These are phyloP conservation scores for Lordiphosa andalusiaca DNA, from an alignment of 2,888 invertebrate species.

Conservation along the genomic window DNA sequence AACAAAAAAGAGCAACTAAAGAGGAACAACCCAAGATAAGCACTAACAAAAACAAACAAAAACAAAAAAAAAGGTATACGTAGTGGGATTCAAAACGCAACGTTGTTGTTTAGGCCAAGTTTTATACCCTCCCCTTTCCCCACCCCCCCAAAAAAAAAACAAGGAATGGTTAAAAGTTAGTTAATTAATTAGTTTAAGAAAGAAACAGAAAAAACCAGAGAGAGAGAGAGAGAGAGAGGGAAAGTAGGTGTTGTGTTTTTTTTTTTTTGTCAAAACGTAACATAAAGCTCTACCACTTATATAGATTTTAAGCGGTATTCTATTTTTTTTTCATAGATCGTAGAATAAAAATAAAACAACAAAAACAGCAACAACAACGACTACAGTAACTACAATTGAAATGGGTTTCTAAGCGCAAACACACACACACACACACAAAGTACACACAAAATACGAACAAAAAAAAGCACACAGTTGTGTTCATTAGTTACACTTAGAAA, in stretches of 20 bases:
- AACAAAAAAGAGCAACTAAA: no score
- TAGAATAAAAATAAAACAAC: conserved; percentile 2
- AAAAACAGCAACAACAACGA: not conserved
- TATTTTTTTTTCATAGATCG: conserved; percentile 7
- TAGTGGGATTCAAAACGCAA: conserved; percentile 9
- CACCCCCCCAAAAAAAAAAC: not conserved
- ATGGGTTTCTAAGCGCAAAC: conserved; percentile 56
- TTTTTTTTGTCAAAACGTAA: conserved; percentile 36
- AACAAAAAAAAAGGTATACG: not conserved
- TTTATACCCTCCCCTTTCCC: conserved; percentile 45
- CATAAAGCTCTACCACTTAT: conserved; percentile 2
- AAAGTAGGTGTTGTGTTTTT: conserved; percentile 33
- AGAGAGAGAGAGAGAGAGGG: not conserved
- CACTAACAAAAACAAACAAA: no score
- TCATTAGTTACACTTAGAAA: conserved; percentile 12
- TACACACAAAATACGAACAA: not conserved
- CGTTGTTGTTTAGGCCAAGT: conserved; percentile 64
- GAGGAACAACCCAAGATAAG: no score
- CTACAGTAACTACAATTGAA: conserved; percentile 21
- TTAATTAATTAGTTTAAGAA: conserved; percentile 49
- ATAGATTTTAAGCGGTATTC: not conserved
- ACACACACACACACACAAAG: conserved; percentile 15
- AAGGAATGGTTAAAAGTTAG: conserved; percentile 34
- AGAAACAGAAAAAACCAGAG: not conserved
- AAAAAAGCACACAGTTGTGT: conserved; percentile 16